These are phyloP conservation scores for Gymnocheta viridis DNA, from an alignment of 2,888 invertebrate species.

Conservation along the genomic window DNA sequence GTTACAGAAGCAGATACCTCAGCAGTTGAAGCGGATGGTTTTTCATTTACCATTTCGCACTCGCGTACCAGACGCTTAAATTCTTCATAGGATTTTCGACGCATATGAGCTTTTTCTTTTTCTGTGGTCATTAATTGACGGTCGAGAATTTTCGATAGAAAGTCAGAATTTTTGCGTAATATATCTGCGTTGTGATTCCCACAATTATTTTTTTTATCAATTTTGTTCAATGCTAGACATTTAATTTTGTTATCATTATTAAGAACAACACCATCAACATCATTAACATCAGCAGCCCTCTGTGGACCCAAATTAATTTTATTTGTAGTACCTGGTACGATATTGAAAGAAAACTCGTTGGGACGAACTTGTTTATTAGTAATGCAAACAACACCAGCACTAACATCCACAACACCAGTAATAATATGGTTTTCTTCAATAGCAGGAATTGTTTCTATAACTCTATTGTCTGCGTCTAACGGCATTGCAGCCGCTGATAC, in stretches of 20 bases:
- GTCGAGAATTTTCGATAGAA: slow-evolving; percentile 81
- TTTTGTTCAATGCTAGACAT: slow-evolving; percentile 27
- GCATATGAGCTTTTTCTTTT: slow-evolving; percentile 79
- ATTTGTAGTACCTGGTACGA: slow-evolving; percentile 71
- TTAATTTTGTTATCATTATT: slow-evolving; percentile 19
- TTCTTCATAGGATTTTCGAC: slow-evolving; percentile 82
- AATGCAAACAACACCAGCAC: background rate
- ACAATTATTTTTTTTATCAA: background rate
- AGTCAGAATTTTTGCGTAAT: slow-evolving; percentile 81
- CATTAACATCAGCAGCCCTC: background rate
- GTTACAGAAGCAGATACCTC: slow-evolving; percentile 2
- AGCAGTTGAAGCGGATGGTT: background rate
- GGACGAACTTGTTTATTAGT: slow-evolving; percentile 75
- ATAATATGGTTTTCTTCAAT: slow-evolving; percentile 8
- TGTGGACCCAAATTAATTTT: slow-evolving; percentile 77
- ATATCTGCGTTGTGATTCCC: slow-evolving; percentile 72
- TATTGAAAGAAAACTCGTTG: slow-evolving; percentile 75
- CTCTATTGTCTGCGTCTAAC: slow-evolving; percentile 27
- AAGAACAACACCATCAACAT: background rate
- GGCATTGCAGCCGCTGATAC: slow-evolving; percentile 7
- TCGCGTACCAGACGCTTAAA: slow-evolving; percentile 81
- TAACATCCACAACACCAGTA: background rate
- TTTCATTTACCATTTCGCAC: slow-evolving; percentile 73
- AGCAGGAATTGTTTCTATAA: slow-evolving; percentile 57
- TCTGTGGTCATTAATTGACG: slow-evolving; percentile 78